phyloP scores from a whole-genome alignment of 2,113 vertebrate species.

The Heloderma charlesbogerti region DNA sequence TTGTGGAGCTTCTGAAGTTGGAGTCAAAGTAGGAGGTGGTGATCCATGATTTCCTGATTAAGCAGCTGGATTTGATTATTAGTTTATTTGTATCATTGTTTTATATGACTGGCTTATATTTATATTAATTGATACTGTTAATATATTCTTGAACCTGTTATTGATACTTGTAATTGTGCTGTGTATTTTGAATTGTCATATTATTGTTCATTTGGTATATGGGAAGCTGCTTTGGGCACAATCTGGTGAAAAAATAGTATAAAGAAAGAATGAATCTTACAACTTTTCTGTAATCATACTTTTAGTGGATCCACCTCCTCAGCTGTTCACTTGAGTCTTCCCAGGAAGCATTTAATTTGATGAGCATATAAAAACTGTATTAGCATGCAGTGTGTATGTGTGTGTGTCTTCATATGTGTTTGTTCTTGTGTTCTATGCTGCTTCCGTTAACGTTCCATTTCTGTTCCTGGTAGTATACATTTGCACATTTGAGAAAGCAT shows the following conservation, averaged over 20 bases:
- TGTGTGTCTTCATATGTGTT: not conserved
- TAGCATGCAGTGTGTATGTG: not conserved
- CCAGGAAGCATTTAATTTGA: not conserved
- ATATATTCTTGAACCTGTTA: not conserved
- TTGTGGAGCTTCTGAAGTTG: not conserved
- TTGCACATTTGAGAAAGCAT: not conserved
- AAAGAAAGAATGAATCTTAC: not conserved
- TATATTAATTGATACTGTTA: not conserved
- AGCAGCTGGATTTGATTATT: not conserved
- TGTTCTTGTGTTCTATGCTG: not conserved
- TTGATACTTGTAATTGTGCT: not conserved
- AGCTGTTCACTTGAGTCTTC: not conserved
- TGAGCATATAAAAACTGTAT: not conserved
- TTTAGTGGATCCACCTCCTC: not conserved
- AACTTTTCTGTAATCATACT: not conserved
- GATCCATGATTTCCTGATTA: not conserved
- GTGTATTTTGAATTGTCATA: not conserved
- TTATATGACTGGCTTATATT: not conserved
- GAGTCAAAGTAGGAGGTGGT: not conserved
- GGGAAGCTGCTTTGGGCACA: not conserved
- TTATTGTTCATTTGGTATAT: not conserved
- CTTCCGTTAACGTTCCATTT: not conserved
- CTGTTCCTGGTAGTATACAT: not conserved
- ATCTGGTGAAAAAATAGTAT: not conserved
- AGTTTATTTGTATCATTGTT: not conserved